Conservation (phyloP, 2,888 invertebrate species). For the Crocallis elinguaria region DNA sequence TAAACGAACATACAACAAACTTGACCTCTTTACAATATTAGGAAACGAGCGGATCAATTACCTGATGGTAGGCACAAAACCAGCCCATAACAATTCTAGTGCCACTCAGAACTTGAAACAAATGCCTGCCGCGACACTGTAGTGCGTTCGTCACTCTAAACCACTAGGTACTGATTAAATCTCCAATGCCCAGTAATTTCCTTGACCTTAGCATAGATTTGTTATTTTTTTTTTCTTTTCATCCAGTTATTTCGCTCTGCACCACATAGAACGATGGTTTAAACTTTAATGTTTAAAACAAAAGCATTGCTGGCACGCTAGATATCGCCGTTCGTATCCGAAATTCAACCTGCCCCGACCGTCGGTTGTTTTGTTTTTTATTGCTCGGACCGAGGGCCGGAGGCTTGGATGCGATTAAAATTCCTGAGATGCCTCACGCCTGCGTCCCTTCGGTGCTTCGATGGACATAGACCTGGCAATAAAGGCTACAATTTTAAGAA, state of each 20-base stretch:
- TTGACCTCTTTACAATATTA: no score
- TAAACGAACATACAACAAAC: no score
- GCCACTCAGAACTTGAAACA: no score
- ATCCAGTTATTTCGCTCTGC: constrained; percentile 21
- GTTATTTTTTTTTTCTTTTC: constrained; percentile 15
- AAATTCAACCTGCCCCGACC: constrained; percentile 68
- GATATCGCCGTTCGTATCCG: constrained; percentile 64
- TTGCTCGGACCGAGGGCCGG: constrained; percentile 61
- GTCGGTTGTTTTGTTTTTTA: constrained; percentile 66
- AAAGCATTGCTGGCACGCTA: constrained; percentile 46
- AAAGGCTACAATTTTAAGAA: neutral
- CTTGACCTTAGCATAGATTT: no score
- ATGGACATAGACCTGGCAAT: constrained; percentile 58
- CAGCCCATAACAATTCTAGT: no score
- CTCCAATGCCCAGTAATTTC: no score
- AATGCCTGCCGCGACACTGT: no score
- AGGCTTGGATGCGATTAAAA: constrained; percentile 81
- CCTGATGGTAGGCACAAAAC: no score
- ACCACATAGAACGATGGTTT: constrained; percentile 30
- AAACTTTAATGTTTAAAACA: constrained; percentile 47
- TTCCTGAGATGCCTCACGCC: constrained; percentile 81
- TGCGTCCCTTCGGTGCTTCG: constrained; percentile 60
- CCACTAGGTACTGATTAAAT: no score
- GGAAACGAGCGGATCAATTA: no score
- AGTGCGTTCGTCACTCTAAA: no score